A percentile compares a stretch with the other conserved stretches of the same genome.
Evolutionary conservation across 2,797 vertebrate genomes (phyloP).

Genomic region (Rhabdomys pumilio): DNA sequence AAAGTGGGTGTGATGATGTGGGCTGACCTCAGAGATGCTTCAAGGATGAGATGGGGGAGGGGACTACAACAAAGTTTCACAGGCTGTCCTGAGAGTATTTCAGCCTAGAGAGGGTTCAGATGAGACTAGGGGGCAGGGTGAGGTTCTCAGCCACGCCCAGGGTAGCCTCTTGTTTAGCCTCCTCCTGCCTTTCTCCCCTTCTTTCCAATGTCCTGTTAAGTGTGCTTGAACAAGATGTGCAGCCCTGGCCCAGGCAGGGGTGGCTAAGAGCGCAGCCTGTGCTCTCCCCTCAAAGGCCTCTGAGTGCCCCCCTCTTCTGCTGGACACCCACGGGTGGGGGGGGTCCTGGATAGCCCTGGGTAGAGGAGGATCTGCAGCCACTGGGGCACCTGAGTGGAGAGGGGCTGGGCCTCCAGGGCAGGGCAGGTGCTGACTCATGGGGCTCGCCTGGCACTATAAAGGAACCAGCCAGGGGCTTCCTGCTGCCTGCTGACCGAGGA

Average conservation of each 20-base stretch:
- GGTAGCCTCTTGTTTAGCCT: not conserved
- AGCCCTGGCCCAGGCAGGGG: not conserved
- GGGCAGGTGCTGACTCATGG: constrained; percentile 82
- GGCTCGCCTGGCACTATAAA: not conserved
- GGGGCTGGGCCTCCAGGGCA: not conserved
- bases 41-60: not conserved
- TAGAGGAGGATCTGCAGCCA: not conserved
- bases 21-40: not conserved
- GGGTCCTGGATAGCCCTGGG: not conserved
- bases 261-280: not conserved
- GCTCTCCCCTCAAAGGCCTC: too few species aligned
- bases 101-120: not conserved
- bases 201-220: not conserved
- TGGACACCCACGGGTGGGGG: fast-evolving
- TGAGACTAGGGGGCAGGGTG: not conserved
- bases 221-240: too few species aligned
- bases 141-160: too few species aligned
- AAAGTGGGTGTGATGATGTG: not conserved
- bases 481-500: not conserved
- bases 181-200: not conserved
- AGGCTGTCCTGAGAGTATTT: not conserved
- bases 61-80: fast-evolving
- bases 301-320: not conserved
- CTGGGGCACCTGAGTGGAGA: not conserved
- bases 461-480: constrained; percentile 15